Conservation (phyloP, 2,888 invertebrate species). For the Euplexia lucipara region DNA sequence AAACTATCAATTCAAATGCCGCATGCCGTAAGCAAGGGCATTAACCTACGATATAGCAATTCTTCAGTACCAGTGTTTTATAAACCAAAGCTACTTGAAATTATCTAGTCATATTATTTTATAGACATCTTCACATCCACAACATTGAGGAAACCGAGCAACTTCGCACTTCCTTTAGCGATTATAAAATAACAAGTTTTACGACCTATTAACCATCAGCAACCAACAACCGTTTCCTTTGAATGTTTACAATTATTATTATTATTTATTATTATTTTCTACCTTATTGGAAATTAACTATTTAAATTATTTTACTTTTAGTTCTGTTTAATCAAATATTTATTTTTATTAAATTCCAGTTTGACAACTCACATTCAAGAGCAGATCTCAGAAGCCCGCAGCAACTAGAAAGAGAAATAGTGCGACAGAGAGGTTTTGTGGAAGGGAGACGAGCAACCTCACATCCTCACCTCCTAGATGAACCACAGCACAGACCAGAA, state of each 20-base stretch:
- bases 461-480: slow-evolving; percentile 92
- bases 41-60: slow-evolving; percentile 2
- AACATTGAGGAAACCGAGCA: slow-evolving; percentile 57
- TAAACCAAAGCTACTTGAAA: slow-evolving; percentile 26
- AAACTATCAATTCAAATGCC: not conserved
- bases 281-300: slow-evolving; percentile 1
- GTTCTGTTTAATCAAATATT: not conserved
- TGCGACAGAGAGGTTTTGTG: slow-evolving; percentile 89
- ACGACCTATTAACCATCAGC: slow-evolving; percentile 36
- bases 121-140: slow-evolving; percentile 38
- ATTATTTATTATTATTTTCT: slow-evolving; percentile 1
- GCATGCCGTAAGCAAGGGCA: not conserved
- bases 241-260: slow-evolving; percentile 21
- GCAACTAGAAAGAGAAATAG: slow-evolving; percentile 91
- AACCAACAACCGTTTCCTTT: slow-evolving; percentile 48
- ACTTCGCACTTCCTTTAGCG: slow-evolving; percentile 57
- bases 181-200: slow-evolving; percentile 60
- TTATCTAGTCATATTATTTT: slow-evolving; percentile 41
- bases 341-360: slow-evolving; percentile 73
- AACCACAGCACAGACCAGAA: slow-evolving; percentile 83
- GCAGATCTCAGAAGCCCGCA: slow-evolving; percentile 91
- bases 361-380: slow-evolving; percentile 86
- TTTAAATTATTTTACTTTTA: not conserved
- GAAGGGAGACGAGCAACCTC: slow-evolving; percentile 92
- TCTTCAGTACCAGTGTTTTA: not conserved